These are phyloP conservation scores for Zygothrica quintamaculata DNA, from an alignment of 2,888 invertebrate species.

Conservation along the genomic window DNA sequence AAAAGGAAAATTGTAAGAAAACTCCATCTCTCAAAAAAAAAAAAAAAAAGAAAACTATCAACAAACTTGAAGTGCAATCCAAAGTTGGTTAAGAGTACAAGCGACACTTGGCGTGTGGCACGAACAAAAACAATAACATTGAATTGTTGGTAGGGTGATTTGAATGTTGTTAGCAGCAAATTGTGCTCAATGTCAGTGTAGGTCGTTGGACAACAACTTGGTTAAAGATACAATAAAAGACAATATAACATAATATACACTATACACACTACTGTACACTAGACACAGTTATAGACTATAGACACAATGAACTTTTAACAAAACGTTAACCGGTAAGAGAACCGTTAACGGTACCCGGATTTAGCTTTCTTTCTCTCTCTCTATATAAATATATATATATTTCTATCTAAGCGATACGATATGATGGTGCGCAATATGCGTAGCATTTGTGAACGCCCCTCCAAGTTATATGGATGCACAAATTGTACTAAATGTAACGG, in stretches of 20 bases:
- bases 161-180: slow-evolving; percentile 21
- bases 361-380: slow-evolving; percentile 31
- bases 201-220: slow-evolving; percentile 60
- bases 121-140: slow-evolving; percentile 48
- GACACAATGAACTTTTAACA: too few relatives aligned
- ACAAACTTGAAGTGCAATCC: slow-evolving; percentile 57
- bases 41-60: not conserved
- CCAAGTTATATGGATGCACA: slow-evolving; percentile 76
- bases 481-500: slow-evolving; percentile 73
- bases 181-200: slow-evolving; percentile 70
- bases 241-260: not conserved
- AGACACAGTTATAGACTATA: too few relatives aligned
- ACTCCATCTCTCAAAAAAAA: too few relatives aligned
- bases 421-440: slow-evolving; percentile 2
- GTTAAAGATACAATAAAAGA: not conserved
- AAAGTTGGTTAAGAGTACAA: slow-evolving; percentile 45
- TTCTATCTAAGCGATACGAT: slow-evolving; percentile 6
- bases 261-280: too few relatives aligned
- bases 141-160: slow-evolving; percentile 1
- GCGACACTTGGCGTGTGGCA: slow-evolving; percentile 67
- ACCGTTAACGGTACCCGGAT: slow-evolving; percentile 17
- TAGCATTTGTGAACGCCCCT: slow-evolving; percentile 35
- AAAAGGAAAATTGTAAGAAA: too few relatives aligned
- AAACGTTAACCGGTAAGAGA: not conserved
- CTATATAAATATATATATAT: too few relatives aligned